A percentile compares a stretch with the other conserved stretches of the same genome.
Conservation (phyloP, 2,113 vertebrate species). For the Rhea pennata region DNA sequence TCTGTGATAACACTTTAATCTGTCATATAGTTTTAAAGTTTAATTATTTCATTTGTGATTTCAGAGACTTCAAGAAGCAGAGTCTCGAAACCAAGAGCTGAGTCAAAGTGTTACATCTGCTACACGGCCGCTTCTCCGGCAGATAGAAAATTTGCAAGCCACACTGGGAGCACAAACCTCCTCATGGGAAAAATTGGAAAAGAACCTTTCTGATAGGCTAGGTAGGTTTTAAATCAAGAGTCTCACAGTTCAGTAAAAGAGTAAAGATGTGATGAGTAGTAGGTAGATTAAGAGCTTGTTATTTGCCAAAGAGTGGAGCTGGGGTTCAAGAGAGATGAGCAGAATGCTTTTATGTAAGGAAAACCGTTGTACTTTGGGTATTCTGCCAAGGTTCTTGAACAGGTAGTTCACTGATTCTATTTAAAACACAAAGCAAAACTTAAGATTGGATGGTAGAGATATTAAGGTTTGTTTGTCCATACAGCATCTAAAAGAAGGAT, state of each 20-base stretch:
- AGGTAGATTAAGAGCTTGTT: neutral
- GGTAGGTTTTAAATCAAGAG: constrained; percentile 65
- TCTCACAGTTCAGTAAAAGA: too few relatives aligned
- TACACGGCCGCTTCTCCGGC: constrained; percentile 91
- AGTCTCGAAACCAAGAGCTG: constrained; percentile 93
- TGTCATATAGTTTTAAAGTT: neutral
- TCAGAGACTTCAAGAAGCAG: constrained; percentile 94
- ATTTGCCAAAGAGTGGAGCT: accelerated
- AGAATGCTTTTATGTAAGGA: neutral
- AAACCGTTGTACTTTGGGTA: neutral
- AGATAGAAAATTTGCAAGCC: constrained; percentile 97
- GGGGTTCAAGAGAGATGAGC: neutral
- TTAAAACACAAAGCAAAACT: neutral
- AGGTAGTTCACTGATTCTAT: neutral
- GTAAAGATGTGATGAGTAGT: neutral
- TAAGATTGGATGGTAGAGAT: neutral
- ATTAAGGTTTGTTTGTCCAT: neutral
- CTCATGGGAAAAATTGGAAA: constrained; percentile 95
- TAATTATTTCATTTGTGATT: constrained; percentile 19
- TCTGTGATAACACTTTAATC: neutral
- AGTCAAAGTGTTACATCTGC: constrained; percentile 94
- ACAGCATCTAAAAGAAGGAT: neutral
- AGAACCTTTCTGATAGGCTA: constrained; percentile 94
- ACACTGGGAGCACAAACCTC: constrained; percentile 89
- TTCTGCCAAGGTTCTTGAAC: neutral